Evolutionary conservation across 2,113 vertebrate genomes (phyloP), one percentile per base, ranked within the genome.

Genomic region (Lichenostomus cassidix): DNA sequence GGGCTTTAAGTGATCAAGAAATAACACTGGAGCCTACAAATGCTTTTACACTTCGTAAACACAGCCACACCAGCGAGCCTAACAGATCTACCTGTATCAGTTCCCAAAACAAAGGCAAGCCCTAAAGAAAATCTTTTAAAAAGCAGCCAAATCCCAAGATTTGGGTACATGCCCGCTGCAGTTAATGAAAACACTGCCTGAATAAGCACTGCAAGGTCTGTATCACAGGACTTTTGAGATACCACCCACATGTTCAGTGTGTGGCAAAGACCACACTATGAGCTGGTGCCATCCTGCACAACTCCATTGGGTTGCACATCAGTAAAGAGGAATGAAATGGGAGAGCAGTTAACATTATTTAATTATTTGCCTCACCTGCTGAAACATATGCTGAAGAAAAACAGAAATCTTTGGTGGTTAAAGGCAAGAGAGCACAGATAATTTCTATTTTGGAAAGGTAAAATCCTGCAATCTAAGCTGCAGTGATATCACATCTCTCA

Each of bases 121-220:
- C 77, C 53, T 35, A n/a, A 39, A 82, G n/a, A 83, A 90, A 78
- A 75, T 20, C 11, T 75, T 96, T 82, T 82, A 52, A 64, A 93
- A 94, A 76, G 52, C 81, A 91, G 84, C 93, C 93, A 95, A 87
- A 91, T 71, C 22, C 35, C 62, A 49, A 52, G 52, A 87, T 78
- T 64, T 94, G 92, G 81, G 69, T 16, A 82, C 52, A 15, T 20
- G 87, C 87, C 73, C 1, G 0, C 65, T 49, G 41, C n/a, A 87
- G 28, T 84, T 95, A 92, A 91, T 85, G 87, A 95, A 84, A 91
- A 52, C 19, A 75, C 44, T 52, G 53, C 65, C 70, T 64, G 41
- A 84, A 46, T 64, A 91, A 82, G 27, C 28, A 82, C 58, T 69
- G 31, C 44, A 52, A 91, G 58, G 58, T 64, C 58, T 93, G 42